Base-by-base conservation (phyloP, 2,888 invertebrate species). In the Hedychridium roseum region DNA sequence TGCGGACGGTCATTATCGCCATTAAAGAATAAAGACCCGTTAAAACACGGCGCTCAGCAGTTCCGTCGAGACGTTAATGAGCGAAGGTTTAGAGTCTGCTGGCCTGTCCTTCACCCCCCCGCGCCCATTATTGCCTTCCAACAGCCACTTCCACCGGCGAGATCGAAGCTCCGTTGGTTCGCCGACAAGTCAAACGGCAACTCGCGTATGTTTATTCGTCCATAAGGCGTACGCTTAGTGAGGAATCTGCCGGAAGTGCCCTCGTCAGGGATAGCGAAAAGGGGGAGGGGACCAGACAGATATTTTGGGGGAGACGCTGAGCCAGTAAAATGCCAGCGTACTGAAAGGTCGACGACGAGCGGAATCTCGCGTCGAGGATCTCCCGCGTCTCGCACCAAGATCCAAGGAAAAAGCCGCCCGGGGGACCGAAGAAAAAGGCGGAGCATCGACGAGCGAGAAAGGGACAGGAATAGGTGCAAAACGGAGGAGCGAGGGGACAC, bases 171-270 rank as follows among this genome's bases (percentile, higher is more conserved):
- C 50, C 52, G 62, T 60, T 57, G 31, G 32, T 47, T 43, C 45
- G 35, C 44, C 45, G 54, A 57, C 57, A 61, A 64, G 60, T 64
- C 63, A 66, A 68, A 65, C 52, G 57, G 36, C 43, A 57, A 57
- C 56, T 64, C 47, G 46, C n/a, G n/a, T 56, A 56, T 53, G 54
- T 46, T 49, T 54, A 55, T 51, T 55, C 50, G 49, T 30, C 47
- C 41, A 51, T 48, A 48, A 59, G 31, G 45, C 27, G 16, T 36
- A 23, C 27, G 32, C 38, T 47, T 57, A 50, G 54, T 43, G 40
- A 44, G 23, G 27, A n/a, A n/a, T n/a, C 27, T 17, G 27, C 4
- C 9, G n/a, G 27, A 3, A 12, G 27, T 7, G 27, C n/a, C n/a
- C n/a, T n/a, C n/a, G n/a, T n/a, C n/a, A n/a, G n/a, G 31, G 2